A percentile compares a stretch with the other conserved stretches of the same genome.
Conservation (phyloP, 2,113 vertebrate species). For the Syrmaticus mikado region DNA sequence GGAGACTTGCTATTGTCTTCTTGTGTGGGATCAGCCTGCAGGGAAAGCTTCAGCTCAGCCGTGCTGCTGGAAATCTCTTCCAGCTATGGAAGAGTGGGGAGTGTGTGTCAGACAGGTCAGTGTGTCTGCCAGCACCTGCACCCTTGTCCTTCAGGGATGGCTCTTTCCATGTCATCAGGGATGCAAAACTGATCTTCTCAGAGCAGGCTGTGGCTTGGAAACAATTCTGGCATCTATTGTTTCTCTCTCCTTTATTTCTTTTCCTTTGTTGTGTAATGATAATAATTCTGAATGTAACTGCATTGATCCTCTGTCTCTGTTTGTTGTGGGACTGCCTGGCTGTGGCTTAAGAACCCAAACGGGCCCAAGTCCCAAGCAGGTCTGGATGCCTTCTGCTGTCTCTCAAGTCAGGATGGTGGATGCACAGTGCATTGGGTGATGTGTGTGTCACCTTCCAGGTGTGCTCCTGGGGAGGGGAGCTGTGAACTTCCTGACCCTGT, state of each 20-base stretch:
- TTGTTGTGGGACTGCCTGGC: neutral
- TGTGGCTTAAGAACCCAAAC: fast-evolving
- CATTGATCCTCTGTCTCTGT: neutral
- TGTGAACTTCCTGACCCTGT: neutral
- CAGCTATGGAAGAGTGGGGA: neutral
- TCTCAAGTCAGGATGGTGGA: neutral
- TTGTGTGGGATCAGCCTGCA: neutral
- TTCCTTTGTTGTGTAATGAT: neutral
- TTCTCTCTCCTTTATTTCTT: neutral
- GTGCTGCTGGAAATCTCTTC: neutral
- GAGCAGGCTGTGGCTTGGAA: neutral
- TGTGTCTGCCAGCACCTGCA: neutral
- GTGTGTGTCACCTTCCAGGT: neutral
- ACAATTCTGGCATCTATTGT: neutral
- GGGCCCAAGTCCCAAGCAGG: fast-evolving
- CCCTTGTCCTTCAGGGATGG: conserved; percentile 14
- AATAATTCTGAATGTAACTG: neutral
- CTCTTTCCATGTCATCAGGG: neutral
- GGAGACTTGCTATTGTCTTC: neutral
- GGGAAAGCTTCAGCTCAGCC: neutral
- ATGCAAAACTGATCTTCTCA: neutral
- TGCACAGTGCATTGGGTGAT: neutral
- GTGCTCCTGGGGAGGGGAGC: neutral
- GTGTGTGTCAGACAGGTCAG: neutral
- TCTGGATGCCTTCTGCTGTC: neutral